Conservation (phyloP, 92 coral and sea anemone species). For the Ricordea florida region DNA sequence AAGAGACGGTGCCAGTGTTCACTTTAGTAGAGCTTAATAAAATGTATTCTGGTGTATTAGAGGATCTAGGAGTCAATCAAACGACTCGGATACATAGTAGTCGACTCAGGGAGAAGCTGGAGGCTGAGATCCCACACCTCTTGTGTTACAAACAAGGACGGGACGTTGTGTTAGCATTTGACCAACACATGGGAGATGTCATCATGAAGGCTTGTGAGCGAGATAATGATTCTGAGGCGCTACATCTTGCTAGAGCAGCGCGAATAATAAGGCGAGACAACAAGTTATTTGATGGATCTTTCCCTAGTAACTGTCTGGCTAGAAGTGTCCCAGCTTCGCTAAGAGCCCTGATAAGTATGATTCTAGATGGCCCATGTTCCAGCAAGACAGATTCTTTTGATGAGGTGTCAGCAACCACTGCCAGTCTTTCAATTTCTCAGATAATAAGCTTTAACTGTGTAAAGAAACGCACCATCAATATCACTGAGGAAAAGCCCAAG, state of each 20-base stretch:
- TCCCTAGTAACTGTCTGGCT: conserved; percentile 15
- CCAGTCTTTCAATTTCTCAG: conserved; percentile 42
- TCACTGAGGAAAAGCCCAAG: not conserved
- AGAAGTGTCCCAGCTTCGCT: conserved; percentile 42
- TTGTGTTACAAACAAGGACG: conserved; percentile 23
- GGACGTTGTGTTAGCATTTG: conserved; percentile 26
- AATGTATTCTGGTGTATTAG: conserved; percentile 7
- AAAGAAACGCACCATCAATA: not conserved
- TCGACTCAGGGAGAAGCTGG: conserved; percentile 36
- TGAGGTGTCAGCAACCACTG: conserved; percentile 31
- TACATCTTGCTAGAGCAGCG: conserved; percentile 56
- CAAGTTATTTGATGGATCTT: conserved; percentile 37
- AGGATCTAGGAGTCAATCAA: conserved; percentile 31
- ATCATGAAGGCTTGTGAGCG: conserved; percentile 19
- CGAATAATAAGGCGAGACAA: conserved; percentile 43
- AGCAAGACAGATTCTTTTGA: conserved; percentile 16
- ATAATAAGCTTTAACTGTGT: conserved; percentile 48
- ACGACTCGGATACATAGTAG: conserved; percentile 22
- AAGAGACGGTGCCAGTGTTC: conserved; percentile 33
- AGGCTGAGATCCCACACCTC: conserved; percentile 45
- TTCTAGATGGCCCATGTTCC: conserved; percentile 54
- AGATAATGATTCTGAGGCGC: conserved; percentile 47
- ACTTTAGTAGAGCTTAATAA: conserved; percentile 33
- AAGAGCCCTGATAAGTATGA: conserved; percentile 44
- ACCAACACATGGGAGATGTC: conserved; percentile 47